Conservation (phyloP, 2,888 invertebrate species). For the Chrysolina oricalcia region DNA sequence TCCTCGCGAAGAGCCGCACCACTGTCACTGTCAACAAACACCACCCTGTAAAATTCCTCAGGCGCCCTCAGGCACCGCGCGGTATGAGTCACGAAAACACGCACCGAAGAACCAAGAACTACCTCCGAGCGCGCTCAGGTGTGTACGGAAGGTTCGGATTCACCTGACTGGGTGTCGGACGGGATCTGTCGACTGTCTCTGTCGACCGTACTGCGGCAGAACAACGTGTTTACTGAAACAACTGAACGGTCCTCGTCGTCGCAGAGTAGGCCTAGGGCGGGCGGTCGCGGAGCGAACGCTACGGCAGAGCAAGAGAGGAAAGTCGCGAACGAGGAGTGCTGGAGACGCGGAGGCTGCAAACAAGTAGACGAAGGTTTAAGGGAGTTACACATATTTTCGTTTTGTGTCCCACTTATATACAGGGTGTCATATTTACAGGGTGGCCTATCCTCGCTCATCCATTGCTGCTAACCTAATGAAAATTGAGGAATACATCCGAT, state of each 20-base stretch:
- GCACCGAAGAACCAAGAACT: slow-evolving; percentile 11
- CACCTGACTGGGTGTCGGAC: slow-evolving; percentile 5
- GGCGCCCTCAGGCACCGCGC: background rate
- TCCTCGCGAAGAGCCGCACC: background rate
- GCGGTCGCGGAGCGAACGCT: background rate
- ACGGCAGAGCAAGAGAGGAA: background rate
- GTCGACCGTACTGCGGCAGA: background rate
- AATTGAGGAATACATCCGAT: no score
- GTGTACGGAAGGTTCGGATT: slow-evolving; percentile 9
- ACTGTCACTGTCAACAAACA: background rate
- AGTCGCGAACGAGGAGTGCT: background rate
- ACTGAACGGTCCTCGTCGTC: no score
- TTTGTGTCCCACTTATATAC: no score
- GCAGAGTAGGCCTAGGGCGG: no score
- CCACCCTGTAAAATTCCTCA: slow-evolving; percentile 30
- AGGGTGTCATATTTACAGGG: no score
- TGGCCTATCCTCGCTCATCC: no score
- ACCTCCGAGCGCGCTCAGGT: background rate
- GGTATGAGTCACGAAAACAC: slow-evolving; percentile 16
- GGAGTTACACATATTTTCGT: no score
- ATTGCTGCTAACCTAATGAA: no score
- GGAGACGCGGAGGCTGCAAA: slow-evolving; percentile 7
- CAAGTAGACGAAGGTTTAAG: background rate
- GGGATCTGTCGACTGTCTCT: background rate
- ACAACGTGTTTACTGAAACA: slow-evolving; percentile 1